These are phyloP conservation scores for Diorhabda sublineata DNA, from an alignment of 1,140 invertebrate genomes.

Conservation along the genomic window DNA sequence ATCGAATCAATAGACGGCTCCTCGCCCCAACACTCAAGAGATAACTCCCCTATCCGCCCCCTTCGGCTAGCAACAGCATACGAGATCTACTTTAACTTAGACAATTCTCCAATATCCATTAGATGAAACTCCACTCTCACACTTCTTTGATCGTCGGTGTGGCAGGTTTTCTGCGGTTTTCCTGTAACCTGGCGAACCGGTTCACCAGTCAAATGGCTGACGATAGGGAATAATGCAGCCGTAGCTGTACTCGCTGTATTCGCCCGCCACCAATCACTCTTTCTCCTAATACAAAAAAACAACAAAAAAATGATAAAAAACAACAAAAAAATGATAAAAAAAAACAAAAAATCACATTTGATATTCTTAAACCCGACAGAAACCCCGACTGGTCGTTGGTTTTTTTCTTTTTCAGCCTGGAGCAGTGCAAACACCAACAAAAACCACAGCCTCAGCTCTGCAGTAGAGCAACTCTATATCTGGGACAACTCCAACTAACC, in stretches of 20 bases:
- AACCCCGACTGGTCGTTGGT: not conserved
- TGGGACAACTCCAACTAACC: not conserved
- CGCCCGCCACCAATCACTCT: not conserved
- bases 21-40: too few species aligned
- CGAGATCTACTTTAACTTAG: not conserved
- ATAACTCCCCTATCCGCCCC: too few species aligned
- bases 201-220: too few species aligned
- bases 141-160: not conserved
- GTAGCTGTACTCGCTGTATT: too few species aligned
- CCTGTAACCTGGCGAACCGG: too few species aligned
- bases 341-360: not conserved
- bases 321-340: not conserved
- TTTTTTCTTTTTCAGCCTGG: not conserved
- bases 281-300: not conserved
- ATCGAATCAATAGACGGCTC: too few species aligned
- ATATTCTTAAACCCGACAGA: not conserved
- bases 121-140: not conserved
- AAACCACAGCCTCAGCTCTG: not conserved
- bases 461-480: not conserved
- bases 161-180: too few species aligned
- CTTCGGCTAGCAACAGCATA: not conserved
- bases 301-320: not conserved
- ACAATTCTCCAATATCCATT: not conserved
- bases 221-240: too few species aligned
- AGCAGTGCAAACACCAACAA: too few species aligned